phyloP scores from a whole-genome alignment of 64 coral and sea anemone species.

The Pocillopora damicornis region DNA sequence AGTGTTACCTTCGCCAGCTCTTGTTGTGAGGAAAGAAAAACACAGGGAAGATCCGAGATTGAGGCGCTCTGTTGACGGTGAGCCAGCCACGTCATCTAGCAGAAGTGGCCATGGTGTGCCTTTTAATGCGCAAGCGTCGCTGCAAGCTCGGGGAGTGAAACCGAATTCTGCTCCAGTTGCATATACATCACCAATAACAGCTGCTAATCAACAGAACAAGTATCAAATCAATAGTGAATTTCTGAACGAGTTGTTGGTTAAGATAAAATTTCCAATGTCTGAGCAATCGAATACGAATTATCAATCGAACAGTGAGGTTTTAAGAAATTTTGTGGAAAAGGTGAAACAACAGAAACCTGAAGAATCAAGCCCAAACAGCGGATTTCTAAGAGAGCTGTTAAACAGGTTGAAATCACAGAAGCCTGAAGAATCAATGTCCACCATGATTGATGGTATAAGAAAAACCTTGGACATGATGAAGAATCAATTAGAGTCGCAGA shows the following conservation, averaged over 20 bases:
- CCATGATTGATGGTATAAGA: constrained; percentile 2
- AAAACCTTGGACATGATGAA: constrained; percentile 3
- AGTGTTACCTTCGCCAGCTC: not conserved
- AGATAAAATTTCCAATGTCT: not conserved
- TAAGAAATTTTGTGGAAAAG: no score
- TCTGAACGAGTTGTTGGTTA: not conserved
- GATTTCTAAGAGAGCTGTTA: not conserved
- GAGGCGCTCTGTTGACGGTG: not conserved
- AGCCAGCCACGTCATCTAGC: not conserved
- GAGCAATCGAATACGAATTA: not conserved
- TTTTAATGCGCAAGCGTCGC: constrained; percentile 14
- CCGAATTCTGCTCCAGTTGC: not conserved
- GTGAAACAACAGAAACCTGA: no score
- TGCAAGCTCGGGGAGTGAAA: not conserved
- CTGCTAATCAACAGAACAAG: not conserved
- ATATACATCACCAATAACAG: not conserved
- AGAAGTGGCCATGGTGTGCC: not conserved
- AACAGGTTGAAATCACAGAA: not conserved
- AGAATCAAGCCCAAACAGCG: not conserved
- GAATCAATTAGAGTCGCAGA: not conserved
- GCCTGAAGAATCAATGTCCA: not conserved
- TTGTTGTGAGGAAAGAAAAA: constrained; percentile 1
- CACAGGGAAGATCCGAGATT: constrained; percentile 27
- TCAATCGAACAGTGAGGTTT: no score
- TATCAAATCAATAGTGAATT: constrained; percentile 19